phyloP scores from a whole-genome alignment of 2,888 invertebrate species.

The Melangyna quadrimaculata region DNA sequence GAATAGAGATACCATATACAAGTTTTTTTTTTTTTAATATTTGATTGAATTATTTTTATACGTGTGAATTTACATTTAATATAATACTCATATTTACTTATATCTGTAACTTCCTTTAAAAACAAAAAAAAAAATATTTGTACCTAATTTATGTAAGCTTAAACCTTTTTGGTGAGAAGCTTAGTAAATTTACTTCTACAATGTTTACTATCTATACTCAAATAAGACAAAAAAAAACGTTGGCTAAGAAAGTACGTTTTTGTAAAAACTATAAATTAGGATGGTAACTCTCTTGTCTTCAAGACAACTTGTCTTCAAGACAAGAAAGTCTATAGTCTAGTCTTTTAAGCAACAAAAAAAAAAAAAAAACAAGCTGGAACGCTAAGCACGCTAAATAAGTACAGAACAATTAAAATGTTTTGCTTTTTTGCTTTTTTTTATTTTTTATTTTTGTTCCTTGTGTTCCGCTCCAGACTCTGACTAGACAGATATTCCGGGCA shows the following conservation, averaged over 20 bases:
- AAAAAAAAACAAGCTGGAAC: not conserved
- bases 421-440: constrained; percentile 13
- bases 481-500: constrained; percentile 52
- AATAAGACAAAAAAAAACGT: too few species aligned
- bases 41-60: too few species aligned
- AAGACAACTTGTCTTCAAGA: not conserved
- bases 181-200: too few species aligned
- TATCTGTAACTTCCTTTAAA: too few species aligned
- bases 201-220: too few species aligned
- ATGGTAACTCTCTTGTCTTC: not conserved
- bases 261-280: too few species aligned
- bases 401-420: constrained; percentile 45
- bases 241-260: too few species aligned
- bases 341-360: not conserved
- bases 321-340: not conserved
- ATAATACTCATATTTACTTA: too few species aligned
- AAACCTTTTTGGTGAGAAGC: too few species aligned
- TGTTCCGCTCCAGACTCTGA: constrained; percentile 56
- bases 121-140: too few species aligned
- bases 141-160: too few species aligned
- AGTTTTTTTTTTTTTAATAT: not conserved
- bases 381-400: not conserved
- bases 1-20: not conserved
- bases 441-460: not conserved
- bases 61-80: too few species aligned